These are phyloP conservation scores for Lemur catta DNA, from an alignment of 2,797 vertebrate genomes.

Conservation along the genomic window DNA sequence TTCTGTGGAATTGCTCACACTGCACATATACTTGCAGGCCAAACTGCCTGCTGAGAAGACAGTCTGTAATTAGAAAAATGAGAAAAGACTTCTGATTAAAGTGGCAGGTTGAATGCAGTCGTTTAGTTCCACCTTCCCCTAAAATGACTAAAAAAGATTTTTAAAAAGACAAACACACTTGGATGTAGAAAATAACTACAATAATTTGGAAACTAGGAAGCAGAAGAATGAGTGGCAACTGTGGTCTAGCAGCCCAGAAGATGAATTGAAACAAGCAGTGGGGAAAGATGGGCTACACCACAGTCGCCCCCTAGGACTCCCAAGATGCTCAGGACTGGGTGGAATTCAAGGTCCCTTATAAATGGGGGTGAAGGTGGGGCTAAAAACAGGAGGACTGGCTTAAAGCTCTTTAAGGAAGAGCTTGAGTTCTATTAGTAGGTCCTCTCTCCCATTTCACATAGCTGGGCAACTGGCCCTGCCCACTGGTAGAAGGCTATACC, in stretches of 20 bases:
- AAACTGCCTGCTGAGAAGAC: not conserved
- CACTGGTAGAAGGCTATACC: not conserved
- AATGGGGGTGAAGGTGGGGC: not conserved
- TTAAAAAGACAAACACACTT: not conserved
- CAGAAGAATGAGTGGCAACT: not conserved
- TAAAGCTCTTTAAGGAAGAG: not conserved
- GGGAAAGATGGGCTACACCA: not conserved
- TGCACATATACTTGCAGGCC: not conserved
- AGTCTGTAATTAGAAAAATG: not conserved
- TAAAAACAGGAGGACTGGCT: not conserved
- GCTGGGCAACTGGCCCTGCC: not conserved
- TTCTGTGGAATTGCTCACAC: fast-evolving
- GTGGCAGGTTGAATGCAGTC: not conserved
- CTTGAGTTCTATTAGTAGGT: not conserved
- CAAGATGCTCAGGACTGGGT: not conserved
- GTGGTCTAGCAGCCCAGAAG: not conserved
- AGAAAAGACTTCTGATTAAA: not conserved
- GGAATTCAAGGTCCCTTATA: not conserved
- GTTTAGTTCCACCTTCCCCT: not conserved
- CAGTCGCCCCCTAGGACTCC: not conserved
- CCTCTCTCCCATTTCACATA: not conserved
- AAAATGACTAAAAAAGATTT: not conserved
- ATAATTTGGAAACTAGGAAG: not conserved
- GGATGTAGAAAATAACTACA: not conserved
- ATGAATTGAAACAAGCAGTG: not conserved